Conservation (phyloP, 2,113 vertebrate species). For the Chaetura pelagica region DNA sequence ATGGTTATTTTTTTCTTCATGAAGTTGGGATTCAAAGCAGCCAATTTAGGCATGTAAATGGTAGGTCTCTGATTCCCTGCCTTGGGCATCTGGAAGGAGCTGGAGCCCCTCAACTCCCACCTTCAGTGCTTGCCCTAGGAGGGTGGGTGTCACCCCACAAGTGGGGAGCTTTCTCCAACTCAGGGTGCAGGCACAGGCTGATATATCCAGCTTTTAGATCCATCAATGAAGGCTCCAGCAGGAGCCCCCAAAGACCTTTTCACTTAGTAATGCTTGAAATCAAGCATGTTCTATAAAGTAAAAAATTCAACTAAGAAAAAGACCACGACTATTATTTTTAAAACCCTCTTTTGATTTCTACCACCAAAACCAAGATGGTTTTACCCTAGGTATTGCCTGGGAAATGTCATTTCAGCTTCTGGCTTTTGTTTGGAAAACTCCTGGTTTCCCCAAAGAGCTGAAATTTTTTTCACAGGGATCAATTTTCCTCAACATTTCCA, state of each 20-base stretch:
- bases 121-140: not conserved
- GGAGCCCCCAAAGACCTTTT: not conserved
- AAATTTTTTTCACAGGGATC: not conserved
- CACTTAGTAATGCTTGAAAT: not conserved
- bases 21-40: not conserved
- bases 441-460: not conserved
- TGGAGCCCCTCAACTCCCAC: not conserved
- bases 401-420: not conserved
- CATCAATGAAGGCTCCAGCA: not conserved
- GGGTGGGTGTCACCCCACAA: not conserved
- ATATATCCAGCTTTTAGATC: not conserved
- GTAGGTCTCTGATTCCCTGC: not conserved
- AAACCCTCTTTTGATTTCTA: not conserved
- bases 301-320: not conserved
- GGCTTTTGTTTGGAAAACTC: not conserved
- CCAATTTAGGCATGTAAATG: not conserved
- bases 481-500: not conserved
- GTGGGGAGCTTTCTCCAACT: not conserved
- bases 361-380: fast-evolving
- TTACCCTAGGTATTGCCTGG: not conserved
- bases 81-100: not conserved
- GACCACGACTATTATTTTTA: not conserved
- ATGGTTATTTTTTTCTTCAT: not conserved
- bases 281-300: not conserved
- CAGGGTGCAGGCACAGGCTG: not conserved